Percentiles rank a stretch among this genome's conserved stretches.
phyloP scores from a whole-genome alignment of 2,797 vertebrate genomes.

The Enteromius trimaculatus region DNA sequence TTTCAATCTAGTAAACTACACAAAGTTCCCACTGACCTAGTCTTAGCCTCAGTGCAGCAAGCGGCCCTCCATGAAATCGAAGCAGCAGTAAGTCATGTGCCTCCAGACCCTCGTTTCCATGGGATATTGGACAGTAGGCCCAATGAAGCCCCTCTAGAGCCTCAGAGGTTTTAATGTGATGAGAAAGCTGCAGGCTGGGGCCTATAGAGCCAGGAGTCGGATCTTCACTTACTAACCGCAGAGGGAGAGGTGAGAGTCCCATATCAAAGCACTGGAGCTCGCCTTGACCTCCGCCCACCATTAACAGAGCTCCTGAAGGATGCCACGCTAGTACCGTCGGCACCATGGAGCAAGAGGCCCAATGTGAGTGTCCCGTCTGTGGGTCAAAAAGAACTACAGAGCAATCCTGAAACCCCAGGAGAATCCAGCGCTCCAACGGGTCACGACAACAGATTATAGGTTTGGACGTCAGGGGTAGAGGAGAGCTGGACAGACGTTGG shows the following conservation, averaged over 20 bases:
- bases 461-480: conserved; percentile 80
- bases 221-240: conserved; percentile 87
- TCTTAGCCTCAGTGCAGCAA: conserved; percentile 87
- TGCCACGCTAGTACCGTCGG: conserved; percentile 86
- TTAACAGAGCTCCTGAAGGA: conserved; percentile 82
- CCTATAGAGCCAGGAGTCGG: conserved; percentile 67
- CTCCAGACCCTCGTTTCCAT: conserved; percentile 61
- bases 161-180: conserved; percentile 78
- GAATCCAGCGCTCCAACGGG: conserved; percentile 79
- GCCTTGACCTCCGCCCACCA: conserved; percentile 84
- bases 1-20: not conserved
- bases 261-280: conserved; percentile 91
- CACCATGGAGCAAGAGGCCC: conserved; percentile 79
- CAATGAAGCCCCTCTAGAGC: conserved; percentile 86
- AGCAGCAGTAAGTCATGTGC: conserved; percentile 82
- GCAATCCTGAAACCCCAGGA: conserved; percentile 89
- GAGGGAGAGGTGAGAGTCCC: conserved; percentile 82
- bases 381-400: conserved; percentile 87
- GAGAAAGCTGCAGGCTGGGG: conserved; percentile 81
- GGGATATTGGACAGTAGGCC: conserved; percentile 70
- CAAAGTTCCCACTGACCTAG: conserved; percentile 78
- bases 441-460: conserved; percentile 85
- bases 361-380: conserved; percentile 77
- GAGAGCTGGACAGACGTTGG: conserved; percentile 77
- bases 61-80: conserved; percentile 85